phyloP scores from a whole-genome alignment of 2,888 invertebrate species.

The Eupithecia subfuscata region DNA sequence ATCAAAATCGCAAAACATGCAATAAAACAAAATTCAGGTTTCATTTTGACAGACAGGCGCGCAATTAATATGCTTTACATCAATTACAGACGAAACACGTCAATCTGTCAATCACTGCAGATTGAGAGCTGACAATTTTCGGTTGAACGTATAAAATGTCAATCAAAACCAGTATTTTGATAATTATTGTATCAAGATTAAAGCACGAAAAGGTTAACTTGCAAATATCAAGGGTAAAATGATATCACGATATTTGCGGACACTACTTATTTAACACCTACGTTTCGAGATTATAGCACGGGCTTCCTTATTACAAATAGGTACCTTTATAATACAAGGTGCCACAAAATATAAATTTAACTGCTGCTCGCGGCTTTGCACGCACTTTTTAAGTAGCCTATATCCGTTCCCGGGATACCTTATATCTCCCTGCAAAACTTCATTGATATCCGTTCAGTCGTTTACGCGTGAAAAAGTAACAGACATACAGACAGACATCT shows the following conservation, averaged over 20 bases:
- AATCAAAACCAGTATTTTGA: constrained; percentile 34
- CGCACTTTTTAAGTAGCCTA: too few species aligned
- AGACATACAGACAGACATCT: too few species aligned
- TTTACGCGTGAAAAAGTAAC: too few species aligned
- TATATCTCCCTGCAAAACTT: too few species aligned
- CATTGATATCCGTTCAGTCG: too few species aligned
- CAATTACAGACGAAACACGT: constrained; percentile 77
- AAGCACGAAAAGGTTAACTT: constrained; percentile 16
- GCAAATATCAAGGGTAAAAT: constrained; percentile 7
- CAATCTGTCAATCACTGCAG: constrained; percentile 59
- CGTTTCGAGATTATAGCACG: background rate
- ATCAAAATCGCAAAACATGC: background rate
- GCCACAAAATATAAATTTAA: background rate
- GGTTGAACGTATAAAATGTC: constrained; percentile 53
- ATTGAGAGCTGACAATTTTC: constrained; percentile 56
- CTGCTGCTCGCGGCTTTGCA: too few species aligned
- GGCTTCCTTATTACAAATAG: background rate
- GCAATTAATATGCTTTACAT: constrained; percentile 69
- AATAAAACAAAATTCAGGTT: constrained; percentile 23
- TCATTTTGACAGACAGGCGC: constrained; percentile 43
- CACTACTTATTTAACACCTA: background rate
- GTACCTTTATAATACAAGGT: background rate
- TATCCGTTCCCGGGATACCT: too few species aligned
- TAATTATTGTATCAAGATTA: constrained; percentile 29
- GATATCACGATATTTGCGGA: background rate